phyloP scores from a whole-genome alignment of 2,113 vertebrate genomes.

The Archocentrus centrarchus region DNA sequence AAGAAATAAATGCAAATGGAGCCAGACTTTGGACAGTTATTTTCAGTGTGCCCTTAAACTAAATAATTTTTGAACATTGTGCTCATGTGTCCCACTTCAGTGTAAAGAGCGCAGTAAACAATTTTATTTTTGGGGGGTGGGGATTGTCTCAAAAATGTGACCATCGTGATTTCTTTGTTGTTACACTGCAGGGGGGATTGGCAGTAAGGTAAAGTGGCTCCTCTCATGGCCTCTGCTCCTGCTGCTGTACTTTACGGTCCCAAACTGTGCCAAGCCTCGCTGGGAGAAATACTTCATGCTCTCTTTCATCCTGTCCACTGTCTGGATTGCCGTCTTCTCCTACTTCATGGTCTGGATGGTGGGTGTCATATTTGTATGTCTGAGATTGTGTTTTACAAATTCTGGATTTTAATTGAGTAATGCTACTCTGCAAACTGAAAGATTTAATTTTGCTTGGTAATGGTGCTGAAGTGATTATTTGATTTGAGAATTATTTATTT shows the following conservation, averaged over 20 bases:
- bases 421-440: background rate
- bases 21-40: background rate
- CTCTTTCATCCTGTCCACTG: slow-evolving; percentile 91
- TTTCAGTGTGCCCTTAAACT: background rate
- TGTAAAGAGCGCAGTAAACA: background rate
- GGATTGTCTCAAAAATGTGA: background rate
- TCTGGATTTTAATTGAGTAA: too few relatives aligned
- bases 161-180: background rate
- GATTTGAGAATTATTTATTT: background rate
- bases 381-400: background rate
- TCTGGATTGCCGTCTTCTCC: slow-evolving; percentile 98
- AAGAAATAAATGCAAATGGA: background rate
- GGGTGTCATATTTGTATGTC: slow-evolving; percentile 56
- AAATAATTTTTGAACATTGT: background rate
- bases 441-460: background rate
- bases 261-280: slow-evolving; percentile 93
- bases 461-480: background rate
- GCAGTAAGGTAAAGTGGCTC: slow-evolving; percentile 91
- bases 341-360: slow-evolving; percentile 99
- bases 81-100: background rate
- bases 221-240: slow-evolving; percentile 94
- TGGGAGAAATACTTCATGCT: slow-evolving; percentile 97
- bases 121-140: too few relatives aligned
- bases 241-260: slow-evolving; percentile 88
- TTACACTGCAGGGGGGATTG: slow-evolving; percentile 79